Percentiles rank a stretch among this genome's conserved stretches.
phyloP scores from a whole-genome alignment of 2,797 vertebrate genomes.

The Iguana delicatissima region DNA sequence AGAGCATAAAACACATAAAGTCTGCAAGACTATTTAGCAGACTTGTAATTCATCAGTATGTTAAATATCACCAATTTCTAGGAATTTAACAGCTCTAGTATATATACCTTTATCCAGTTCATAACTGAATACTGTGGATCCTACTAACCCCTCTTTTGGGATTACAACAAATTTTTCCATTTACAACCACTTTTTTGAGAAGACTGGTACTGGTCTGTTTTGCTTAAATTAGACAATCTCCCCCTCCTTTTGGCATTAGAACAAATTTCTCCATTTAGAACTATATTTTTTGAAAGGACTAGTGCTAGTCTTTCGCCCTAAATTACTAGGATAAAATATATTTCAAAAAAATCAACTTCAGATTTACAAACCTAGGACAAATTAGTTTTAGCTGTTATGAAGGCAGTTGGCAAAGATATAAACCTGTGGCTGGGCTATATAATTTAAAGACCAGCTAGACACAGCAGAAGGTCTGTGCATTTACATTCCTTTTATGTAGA shows the following conservation, averaged over 20 bases:
- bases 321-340: neutral
- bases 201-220: neutral
- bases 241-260: neutral
- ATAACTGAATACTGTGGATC: neutral
- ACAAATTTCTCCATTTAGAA: neutral
- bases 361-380: neutral
- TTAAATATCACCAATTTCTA: neutral
- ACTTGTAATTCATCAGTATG: neutral
- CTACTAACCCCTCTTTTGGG: neutral
- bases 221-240: neutral
- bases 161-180: neutral
- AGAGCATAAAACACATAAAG: neutral
- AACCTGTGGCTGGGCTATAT: neutral
- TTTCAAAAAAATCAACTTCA: neutral
- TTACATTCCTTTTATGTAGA: neutral
- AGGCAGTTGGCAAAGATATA: neutral
- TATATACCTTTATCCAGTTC: neutral
- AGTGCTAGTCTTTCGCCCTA: constrained; percentile 5
- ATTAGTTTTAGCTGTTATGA: neutral
- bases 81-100: neutral
- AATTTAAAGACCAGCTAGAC: neutral
- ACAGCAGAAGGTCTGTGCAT: neutral
- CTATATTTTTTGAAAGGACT: neutral
- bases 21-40: neutral
- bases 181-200: neutral